These are phyloP conservation scores for Teleogryllus occipitalis DNA, from an alignment of 1,140 invertebrate genomes.

Conservation along the genomic window DNA sequence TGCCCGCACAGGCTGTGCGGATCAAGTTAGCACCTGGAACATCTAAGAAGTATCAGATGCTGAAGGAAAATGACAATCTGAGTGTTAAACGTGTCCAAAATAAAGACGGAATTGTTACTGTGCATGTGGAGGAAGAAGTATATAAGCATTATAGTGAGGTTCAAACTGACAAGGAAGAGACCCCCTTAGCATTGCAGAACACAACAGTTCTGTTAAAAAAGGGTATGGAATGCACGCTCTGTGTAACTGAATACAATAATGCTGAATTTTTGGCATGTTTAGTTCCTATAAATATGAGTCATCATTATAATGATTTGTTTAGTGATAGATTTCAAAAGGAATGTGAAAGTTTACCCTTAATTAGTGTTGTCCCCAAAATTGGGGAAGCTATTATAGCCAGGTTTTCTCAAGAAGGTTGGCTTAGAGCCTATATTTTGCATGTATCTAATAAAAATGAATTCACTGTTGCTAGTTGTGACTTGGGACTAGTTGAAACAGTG, in stretches of 20 bases:
- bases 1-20: not conserved
- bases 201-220: not conserved
- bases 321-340: not conserved
- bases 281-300: not conserved
- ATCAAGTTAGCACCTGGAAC: conserved; percentile 9
- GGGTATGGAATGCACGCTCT: not conserved
- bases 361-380: not conserved
- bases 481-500: not conserved
- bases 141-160: not conserved
- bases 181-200: not conserved
- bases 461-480: not conserved
- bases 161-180: not conserved
- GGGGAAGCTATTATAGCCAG: not conserved
- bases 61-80: not conserved
- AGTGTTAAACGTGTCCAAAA: conserved; percentile 7
- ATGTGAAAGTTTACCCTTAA: not conserved
- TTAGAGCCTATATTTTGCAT: not conserved
- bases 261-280: not conserved
- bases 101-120: not conserved
- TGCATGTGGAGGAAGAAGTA: not conserved
- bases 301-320: not conserved
- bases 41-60: not conserved
- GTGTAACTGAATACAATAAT: not conserved
- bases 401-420: not conserved
- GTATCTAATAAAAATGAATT: not conserved